phyloP scores from a whole-genome alignment of 2,888 invertebrate genomes.

The Sarcophaga variegata region DNA sequence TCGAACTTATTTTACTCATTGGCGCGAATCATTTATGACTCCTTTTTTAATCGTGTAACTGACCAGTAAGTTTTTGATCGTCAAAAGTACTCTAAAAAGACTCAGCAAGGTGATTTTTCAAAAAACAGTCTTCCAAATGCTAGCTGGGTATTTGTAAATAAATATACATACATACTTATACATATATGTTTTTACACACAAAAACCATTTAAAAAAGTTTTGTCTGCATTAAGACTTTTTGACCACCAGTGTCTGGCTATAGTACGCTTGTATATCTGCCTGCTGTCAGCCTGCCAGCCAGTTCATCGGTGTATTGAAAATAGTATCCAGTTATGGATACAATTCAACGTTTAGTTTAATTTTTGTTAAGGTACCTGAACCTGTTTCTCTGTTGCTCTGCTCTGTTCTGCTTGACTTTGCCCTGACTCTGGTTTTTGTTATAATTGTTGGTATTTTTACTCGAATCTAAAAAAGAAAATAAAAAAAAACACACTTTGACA shows the following conservation, averaged over 20 bases:
- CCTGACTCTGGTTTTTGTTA: background rate
- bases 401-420: background rate
- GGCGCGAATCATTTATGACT: too few relatives aligned
- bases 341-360: too few relatives aligned
- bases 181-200: constrained; percentile 10
- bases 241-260: constrained; percentile 3
- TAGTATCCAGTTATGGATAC: background rate
- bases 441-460: background rate
- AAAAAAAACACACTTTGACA: constrained; percentile 16
- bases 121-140: too few relatives aligned
- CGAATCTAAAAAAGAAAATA: too few relatives aligned
- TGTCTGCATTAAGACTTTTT: constrained; percentile 7
- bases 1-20: too few relatives aligned
- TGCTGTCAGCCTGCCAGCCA: background rate
- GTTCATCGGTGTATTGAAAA: background rate
- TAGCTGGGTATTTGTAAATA: background rate
- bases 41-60: too few relatives aligned
- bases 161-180: background rate
- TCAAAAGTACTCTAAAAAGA: too few relatives aligned
- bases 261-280: background rate
- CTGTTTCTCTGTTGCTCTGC: constrained; percentile 21
- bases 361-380: constrained; percentile 12
- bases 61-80: too few relatives aligned
- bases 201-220: constrained; percentile 15
- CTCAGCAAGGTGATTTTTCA: too few relatives aligned